Percentiles rank a stretch among this genome's conserved stretches.
Conservation (phyloP, 2,113 vertebrate species). For the Phalacrocorax aristotelis region DNA sequence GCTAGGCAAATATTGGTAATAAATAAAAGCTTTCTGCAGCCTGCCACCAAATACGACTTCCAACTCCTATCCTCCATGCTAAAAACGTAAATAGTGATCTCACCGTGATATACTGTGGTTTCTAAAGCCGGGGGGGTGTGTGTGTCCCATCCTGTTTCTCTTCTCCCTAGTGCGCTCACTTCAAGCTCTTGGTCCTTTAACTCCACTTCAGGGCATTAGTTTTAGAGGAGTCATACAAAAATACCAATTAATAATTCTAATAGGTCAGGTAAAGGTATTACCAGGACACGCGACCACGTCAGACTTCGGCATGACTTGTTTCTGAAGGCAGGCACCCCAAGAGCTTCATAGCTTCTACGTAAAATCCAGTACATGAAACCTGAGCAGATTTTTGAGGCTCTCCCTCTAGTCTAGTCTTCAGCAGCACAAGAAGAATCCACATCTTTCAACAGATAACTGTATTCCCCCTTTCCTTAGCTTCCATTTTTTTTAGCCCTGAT, state of each 20-base stretch:
- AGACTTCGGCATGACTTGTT: background rate
- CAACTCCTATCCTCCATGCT: too few relatives aligned
- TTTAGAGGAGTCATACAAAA: background rate
- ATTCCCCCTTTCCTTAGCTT: background rate
- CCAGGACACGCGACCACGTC: background rate
- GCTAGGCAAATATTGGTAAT: background rate
- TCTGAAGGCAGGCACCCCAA: background rate
- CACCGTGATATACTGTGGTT: fast-evolving
- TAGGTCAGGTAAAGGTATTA: background rate
- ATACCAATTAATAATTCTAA: background rate
- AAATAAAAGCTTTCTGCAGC: background rate
- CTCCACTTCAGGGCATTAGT: background rate
- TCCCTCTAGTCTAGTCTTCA: background rate
- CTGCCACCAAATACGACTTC: background rate
- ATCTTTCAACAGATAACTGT: background rate
- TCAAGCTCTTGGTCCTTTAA: background rate
- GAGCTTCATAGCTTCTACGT: background rate
- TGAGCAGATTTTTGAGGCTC: background rate
- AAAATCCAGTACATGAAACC: background rate
- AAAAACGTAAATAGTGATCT: background rate
- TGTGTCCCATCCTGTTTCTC: background rate
- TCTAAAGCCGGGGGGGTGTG: background rate
- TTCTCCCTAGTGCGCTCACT: background rate
- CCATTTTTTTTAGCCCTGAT: background rate
- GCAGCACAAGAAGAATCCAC: fast-evolving